phyloP scores from a whole-genome alignment of 1,140 invertebrate species.

The Arion vulgaris region DNA sequence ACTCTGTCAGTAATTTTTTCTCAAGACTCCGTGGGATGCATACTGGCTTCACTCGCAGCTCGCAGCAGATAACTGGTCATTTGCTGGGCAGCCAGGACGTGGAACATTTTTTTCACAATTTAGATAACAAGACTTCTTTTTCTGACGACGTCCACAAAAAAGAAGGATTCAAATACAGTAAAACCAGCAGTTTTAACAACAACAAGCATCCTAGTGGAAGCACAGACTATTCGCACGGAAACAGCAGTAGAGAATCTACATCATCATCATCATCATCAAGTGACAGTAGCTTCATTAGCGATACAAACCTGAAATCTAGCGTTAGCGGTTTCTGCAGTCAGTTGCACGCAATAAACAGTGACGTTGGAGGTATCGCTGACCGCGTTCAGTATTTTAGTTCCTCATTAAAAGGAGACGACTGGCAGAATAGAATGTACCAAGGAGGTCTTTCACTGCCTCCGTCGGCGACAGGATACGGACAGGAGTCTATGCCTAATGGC shows the following conservation, averaged over 20 bases:
- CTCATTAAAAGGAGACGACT: not conserved
- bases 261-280: not conserved
- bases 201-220: too few species aligned
- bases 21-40: slow-evolving; percentile 14
- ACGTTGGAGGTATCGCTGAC: not conserved
- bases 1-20: not conserved
- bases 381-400: not conserved
- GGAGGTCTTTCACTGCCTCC: slow-evolving; percentile 17
- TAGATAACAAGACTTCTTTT: not conserved
- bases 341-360: not conserved
- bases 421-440: slow-evolving; percentile 27
- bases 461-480: slow-evolving; percentile 9
- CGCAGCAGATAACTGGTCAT: slow-evolving; percentile 2
- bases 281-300: not conserved
- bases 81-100: slow-evolving; percentile 28
- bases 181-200: too few species aligned
- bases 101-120: slow-evolving; percentile 21
- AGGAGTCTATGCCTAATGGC: slow-evolving; percentile 15
- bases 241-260: not conserved
- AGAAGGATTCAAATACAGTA: too few species aligned
- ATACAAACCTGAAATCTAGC: not conserved
- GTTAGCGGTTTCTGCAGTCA: not conserved
- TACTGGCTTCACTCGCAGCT: not conserved
- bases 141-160: not conserved
- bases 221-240: not conserved